A percentile compares a stretch with the other conserved stretches of the same genome.
Evolutionary conservation across 2,797 vertebrate species (phyloP).

Genomic region (Pangasius sanitwongsei): DNA sequence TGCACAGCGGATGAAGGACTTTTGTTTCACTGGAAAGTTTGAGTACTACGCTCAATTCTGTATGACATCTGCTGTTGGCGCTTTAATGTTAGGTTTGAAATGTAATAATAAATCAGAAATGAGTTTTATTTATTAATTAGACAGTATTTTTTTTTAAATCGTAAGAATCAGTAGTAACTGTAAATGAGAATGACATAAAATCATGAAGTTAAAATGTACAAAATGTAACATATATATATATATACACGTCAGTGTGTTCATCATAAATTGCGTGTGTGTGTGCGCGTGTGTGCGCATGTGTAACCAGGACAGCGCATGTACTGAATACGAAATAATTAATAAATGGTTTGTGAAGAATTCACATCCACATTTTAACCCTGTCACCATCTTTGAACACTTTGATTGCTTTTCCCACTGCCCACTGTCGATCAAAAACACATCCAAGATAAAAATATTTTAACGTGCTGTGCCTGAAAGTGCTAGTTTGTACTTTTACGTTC

Average conservation of each 20-base stretch:
- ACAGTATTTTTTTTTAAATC: neutral
- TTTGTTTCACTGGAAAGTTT: neutral
- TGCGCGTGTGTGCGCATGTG: too few relatives aligned
- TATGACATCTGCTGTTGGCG: neutral
- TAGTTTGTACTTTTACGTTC: neutral
- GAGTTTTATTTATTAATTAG: neutral
- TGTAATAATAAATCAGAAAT: neutral
- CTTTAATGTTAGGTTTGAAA: neutral
- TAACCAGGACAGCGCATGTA: too few relatives aligned
- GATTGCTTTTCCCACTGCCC: neutral
- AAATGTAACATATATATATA: neutral
- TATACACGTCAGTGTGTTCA: too few relatives aligned
- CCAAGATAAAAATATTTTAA: neutral
- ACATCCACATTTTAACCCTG: neutral
- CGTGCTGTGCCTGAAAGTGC: neutral
- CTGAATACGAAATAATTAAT: neutral
- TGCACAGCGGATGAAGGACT: too few relatives aligned
- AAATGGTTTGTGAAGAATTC: neutral
- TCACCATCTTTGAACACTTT: neutral
- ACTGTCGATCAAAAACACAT: neutral
- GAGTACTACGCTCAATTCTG: neutral
- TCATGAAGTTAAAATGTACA: neutral
- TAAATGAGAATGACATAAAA: neutral
- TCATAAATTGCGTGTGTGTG: too few relatives aligned
- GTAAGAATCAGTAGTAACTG: neutral